Percentiles rank a stretch among this genome's conserved stretches.
These are phyloP conservation scores for Pantherophis vulpinus DNA, from an alignment of 2,797 vertebrate species.

Conservation along the genomic window DNA sequence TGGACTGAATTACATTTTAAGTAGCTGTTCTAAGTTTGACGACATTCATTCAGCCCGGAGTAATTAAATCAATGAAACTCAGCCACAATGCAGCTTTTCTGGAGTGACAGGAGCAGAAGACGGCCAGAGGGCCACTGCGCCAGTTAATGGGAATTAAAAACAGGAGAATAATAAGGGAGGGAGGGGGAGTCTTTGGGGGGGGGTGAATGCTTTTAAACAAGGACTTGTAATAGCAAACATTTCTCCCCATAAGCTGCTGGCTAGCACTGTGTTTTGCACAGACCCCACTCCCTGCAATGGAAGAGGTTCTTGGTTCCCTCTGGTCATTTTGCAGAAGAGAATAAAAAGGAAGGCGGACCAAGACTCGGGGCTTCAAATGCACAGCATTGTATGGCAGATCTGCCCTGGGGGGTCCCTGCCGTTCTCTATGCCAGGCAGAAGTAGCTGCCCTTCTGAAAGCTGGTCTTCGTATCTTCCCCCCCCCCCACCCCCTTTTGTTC, in stretches of 20 bases:
- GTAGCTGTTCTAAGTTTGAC: slow-evolving; percentile 76
- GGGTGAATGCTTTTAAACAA: slow-evolving; percentile 58
- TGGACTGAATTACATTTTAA: slow-evolving; percentile 86
- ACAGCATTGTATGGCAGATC: neutral
- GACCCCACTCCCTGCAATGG: neutral
- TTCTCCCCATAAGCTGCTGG: neutral
- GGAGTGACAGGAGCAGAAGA: slow-evolving; percentile 70
- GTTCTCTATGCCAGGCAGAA: too few species aligned
- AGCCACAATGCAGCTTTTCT: slow-evolving; percentile 76
- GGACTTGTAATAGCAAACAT: slow-evolving; percentile 48
- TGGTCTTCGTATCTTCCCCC: too few species aligned
- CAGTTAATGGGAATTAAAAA: slow-evolving; percentile 70
- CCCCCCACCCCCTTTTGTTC: too few species aligned
- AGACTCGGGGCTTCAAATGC: neutral
- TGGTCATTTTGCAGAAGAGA: neutral
- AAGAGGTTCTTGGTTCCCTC: neutral
- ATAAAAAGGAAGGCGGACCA: neutral
- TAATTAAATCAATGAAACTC: slow-evolving; percentile 86
- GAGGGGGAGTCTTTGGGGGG: slow-evolving; percentile 37
- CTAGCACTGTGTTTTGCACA: neutral
- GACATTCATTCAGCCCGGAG: slow-evolving; percentile 76
- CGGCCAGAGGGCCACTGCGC: slow-evolving; percentile 67
- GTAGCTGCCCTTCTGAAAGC: too few species aligned
- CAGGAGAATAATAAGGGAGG: slow-evolving; percentile 62
- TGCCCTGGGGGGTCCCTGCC: neutral